A percentile compares a stretch with the other conserved stretches of the same genome.
Conservation (phyloP, 2,113 vertebrate species). For the Promerops cafer region DNA sequence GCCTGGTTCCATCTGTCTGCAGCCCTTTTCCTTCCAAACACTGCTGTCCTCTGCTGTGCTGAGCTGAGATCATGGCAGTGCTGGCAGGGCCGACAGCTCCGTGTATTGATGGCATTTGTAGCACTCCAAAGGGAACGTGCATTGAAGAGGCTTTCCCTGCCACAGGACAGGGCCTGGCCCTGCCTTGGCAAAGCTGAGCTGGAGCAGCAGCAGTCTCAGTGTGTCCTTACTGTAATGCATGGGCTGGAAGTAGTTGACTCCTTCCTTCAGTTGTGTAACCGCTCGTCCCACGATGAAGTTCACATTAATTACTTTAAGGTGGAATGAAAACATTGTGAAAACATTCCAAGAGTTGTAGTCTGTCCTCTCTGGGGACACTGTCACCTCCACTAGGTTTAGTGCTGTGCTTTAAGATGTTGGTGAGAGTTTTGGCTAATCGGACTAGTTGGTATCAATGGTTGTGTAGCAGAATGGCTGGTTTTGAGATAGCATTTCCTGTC, state of each 20-base stretch:
- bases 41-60: not conserved
- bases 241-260: not conserved
- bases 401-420: constrained; percentile 50
- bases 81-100: not conserved
- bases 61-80: rapidly evolving
- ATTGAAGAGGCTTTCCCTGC: not conserved
- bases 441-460: constrained; percentile 36
- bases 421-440: constrained; percentile 46
- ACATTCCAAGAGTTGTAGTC: constrained; percentile 27
- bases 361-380: constrained; percentile 5
- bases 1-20: not conserved
- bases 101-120: rapidly evolving
- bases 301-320: not conserved
- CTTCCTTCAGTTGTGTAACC: not conserved
- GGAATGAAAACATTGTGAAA: not conserved
- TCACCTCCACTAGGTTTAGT: constrained; percentile 46
- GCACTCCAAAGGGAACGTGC: rapidly evolving
- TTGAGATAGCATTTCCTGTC: constrained; percentile 56
- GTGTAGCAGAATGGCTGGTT: constrained; percentile 59
- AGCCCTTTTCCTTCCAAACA: not conserved
- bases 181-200: not conserved
- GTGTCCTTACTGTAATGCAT: not conserved
- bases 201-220: not conserved
- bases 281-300: not conserved
- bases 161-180: not conserved